phyloP scores from a whole-genome alignment of 2,888 invertebrate genomes.

The Zygogramma bicolorata region DNA sequence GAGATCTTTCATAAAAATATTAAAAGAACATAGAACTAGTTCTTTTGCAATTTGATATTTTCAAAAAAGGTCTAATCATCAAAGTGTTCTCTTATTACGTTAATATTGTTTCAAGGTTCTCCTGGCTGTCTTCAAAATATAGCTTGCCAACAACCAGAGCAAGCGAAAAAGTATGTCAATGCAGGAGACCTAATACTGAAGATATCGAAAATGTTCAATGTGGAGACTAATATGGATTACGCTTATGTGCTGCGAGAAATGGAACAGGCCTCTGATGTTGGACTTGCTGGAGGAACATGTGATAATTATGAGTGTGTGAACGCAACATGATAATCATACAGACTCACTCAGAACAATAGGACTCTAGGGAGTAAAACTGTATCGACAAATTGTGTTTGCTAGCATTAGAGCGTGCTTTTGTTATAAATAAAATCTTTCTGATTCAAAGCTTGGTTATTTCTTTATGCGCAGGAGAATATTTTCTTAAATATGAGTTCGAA shows the following conservation, averaged over 20 bases:
- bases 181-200: slow-evolving; percentile 83
- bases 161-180: slow-evolving; percentile 80
- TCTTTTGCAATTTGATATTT: no score
- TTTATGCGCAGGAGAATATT: no score
- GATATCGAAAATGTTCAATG: slow-evolving; percentile 73
- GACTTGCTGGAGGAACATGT: slow-evolving; percentile 60
- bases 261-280: slow-evolving; percentile 60
- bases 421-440: no score
- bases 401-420: no score
- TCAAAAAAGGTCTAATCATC: no score
- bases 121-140: slow-evolving; percentile 80
- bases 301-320: slow-evolving; percentile 55
- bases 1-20: no score
- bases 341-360: neutral
- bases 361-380: neutral
- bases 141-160: slow-evolving; percentile 80
- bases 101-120: slow-evolving; percentile 61
- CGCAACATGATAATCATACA: neutral
- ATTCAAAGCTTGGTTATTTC: no score
- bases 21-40: no score
- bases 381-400: neutral
- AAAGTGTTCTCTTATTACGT: no score
- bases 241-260: slow-evolving; percentile 61
- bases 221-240: slow-evolving; percentile 71
- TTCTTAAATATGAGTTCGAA: no score